A percentile compares a stretch with the other conserved stretches of the same genome.
Evolutionary conservation across 2,113 vertebrate genomes (phyloP).

Genomic region (Cavia porcellus): DNA sequence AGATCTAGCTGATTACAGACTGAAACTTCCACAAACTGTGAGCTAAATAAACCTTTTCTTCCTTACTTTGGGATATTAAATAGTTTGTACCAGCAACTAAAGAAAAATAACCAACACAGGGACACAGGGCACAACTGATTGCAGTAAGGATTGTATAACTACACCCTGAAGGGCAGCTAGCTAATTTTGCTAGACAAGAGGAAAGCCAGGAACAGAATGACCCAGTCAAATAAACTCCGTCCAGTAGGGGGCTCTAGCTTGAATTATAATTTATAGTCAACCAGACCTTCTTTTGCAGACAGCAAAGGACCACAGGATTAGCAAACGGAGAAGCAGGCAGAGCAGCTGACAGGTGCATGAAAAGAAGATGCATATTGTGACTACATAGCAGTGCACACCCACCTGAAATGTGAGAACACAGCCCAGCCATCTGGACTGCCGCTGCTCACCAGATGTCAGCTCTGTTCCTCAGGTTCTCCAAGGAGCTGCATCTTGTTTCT

Average conservation of each 20-base stretch:
- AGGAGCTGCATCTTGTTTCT: not conserved
- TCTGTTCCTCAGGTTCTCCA: not conserved
- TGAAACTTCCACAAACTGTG: too few species aligned
- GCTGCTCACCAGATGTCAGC: not conserved
- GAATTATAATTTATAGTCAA: not conserved
- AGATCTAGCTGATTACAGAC: too few species aligned
- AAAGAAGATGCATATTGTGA: not conserved
- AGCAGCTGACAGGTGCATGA: not conserved
- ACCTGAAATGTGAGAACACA: not conserved
- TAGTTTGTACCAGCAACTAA: too few species aligned
- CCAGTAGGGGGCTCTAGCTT: not conserved
- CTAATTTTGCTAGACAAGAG: not conserved
- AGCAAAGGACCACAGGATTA: not conserved
- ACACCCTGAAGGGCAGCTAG: not conserved
- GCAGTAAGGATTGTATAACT: not conserved
- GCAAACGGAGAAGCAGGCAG: not conserved
- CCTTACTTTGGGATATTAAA: too few species aligned
- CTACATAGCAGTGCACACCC: not conserved
- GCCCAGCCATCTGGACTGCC: not conserved
- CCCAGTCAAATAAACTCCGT: not conserved
- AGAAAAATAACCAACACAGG: too few species aligned
- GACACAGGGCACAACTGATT: not conserved
- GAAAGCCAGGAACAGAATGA: not conserved
- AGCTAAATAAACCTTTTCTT: too few species aligned
- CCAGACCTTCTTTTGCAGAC: not conserved